These are phyloP conservation scores for Drosophila bunnanda DNA, from an alignment of 2,888 invertebrate genomes.

Conservation along the genomic window DNA sequence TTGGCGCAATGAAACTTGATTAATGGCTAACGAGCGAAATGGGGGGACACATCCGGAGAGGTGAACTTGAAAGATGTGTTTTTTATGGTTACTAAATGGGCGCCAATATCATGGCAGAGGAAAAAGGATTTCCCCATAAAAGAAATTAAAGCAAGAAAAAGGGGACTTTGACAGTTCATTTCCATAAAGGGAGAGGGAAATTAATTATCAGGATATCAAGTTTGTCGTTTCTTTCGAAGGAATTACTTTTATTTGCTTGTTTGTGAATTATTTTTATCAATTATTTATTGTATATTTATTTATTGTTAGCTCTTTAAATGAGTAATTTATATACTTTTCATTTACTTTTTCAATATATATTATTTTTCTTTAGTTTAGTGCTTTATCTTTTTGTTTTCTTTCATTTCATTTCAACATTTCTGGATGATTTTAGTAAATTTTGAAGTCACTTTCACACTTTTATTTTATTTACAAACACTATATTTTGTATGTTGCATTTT, in stretches of 20 bases:
- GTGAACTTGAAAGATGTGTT: conserved; percentile 22
- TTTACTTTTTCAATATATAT: neutral
- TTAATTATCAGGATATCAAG: neutral
- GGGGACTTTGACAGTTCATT: conserved; percentile 2
- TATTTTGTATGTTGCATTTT: no score
- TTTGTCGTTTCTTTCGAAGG: neutral
- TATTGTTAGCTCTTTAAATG: no score
- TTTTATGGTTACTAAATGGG: conserved; percentile 9
- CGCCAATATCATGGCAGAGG: conserved; percentile 14
- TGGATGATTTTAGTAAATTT: no score
- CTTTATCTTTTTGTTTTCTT: neutral
- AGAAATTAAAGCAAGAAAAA: neutral
- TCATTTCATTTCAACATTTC: neutral
- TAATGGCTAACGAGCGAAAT: conserved; percentile 47
- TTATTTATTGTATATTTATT: neutral
- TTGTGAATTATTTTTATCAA: neutral
- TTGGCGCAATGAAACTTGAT: conserved; percentile 49
- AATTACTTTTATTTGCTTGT: neutral
- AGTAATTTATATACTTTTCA: neutral
- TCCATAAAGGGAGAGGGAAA: neutral
- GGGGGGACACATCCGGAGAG: conserved; percentile 38
- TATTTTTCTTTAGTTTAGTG: neutral
- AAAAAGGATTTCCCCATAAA: conserved; percentile 8
- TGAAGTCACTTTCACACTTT: no score
- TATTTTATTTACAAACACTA: neutral